Percentiles rank a stretch among this genome's conserved stretches.
Evolutionary conservation across 2,797 vertebrate genomes (phyloP).

Genomic region (Pseudotriccus pelzelni): DNA sequence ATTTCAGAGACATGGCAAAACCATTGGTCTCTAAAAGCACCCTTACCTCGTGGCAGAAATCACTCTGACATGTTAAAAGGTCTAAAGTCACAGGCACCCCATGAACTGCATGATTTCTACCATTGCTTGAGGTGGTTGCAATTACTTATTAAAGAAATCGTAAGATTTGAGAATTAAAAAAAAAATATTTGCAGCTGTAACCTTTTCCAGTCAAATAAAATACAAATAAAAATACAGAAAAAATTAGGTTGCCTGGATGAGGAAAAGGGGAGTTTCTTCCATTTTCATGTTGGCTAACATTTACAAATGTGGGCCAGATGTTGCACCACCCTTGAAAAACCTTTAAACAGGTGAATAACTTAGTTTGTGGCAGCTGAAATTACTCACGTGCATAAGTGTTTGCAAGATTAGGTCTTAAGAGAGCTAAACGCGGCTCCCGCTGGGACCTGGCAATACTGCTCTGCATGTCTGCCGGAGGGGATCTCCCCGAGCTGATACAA

Average conservation of each 20-base stretch:
- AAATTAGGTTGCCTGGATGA: neutral
- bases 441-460: neutral
- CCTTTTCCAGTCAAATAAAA: neutral
- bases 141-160: neutral
- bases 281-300: neutral
- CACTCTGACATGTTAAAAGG: neutral
- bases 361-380: slow-evolving; percentile 16
- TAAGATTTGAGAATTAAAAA: neutral
- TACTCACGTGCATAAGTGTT: slow-evolving; percentile 35
- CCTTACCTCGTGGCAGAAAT: neutral
- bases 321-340: neutral
- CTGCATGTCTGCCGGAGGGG: slow-evolving; percentile 7
- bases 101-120: neutral
- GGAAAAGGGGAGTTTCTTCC: neutral
- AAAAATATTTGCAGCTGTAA: neutral
- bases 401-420: slow-evolving; percentile 24
- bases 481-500: slow-evolving; percentile 1
- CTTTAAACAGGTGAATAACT: neutral
- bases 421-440: neutral
- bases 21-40: neutral
- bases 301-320: neutral
- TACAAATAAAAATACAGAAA: neutral
- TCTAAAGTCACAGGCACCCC: neutral
- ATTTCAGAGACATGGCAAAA: neutral
- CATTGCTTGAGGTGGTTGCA: neutral